These are phyloP conservation scores for Sula dactylatra DNA, from an alignment of 2,113 vertebrate species.

Conservation along the genomic window DNA sequence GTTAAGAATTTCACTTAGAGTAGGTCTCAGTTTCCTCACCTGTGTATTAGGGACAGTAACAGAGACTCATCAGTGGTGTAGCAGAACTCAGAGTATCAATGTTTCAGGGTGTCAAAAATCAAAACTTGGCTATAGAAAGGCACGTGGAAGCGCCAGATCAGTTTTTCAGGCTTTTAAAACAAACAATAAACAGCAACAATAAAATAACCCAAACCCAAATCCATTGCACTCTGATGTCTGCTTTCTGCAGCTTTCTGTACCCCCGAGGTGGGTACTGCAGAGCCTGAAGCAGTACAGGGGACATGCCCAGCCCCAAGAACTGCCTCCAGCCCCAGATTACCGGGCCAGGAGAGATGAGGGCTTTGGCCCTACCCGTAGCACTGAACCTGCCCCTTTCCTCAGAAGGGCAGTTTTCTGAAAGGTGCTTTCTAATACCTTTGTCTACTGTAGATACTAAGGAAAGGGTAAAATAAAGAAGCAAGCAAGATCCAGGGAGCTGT, in stretches of 20 bases:
- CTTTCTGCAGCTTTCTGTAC: too few relatives aligned
- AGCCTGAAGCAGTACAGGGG: neutral
- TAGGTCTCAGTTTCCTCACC: neutral
- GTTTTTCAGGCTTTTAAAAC: neutral
- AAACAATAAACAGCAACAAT: neutral
- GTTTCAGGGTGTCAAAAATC: neutral
- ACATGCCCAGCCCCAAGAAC: neutral
- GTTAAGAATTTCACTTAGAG: neutral
- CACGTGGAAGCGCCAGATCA: neutral
- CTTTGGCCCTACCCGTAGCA: neutral
- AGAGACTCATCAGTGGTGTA: neutral
- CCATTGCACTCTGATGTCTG: neutral
- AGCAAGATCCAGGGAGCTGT: neutral
- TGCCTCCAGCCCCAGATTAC: neutral
- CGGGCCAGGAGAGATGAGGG: fast-evolving
- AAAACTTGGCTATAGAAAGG: neutral
- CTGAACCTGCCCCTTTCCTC: neutral
- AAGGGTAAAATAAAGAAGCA: neutral
- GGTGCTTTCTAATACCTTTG: neutral
- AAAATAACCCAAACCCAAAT: too few relatives aligned
- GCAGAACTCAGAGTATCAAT: neutral
- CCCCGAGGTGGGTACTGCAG: neutral
- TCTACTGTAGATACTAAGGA: neutral
- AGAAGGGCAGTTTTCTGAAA: neutral
- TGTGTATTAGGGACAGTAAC: neutral